Base-by-base conservation (phyloP, 2,888 invertebrate species). In the Xylocampa areola region DNA sequence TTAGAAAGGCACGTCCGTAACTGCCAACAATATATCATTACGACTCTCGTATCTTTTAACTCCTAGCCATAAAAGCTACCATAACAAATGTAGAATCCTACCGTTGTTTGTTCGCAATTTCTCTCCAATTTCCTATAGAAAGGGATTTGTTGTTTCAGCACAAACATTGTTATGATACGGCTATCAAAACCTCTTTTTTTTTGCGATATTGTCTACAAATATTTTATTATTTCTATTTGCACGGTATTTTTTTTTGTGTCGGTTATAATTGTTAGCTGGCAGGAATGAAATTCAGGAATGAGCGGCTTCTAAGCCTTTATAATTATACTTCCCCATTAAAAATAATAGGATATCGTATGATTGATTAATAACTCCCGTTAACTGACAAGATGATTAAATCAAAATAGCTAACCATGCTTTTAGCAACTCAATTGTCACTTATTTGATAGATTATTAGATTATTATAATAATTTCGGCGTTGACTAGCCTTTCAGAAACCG, bases 111-210 rank as follows among this genome's bases (percentile, higher is more conserved):
- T 19, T 51, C 13, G 40, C 29, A 30, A 73, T 63, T 62, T 68
- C 58, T 54, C 39, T 58, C 23, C 44, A 44, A 58, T 73, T 63
- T 73, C 48, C 50, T 53, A 37, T 25, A 19, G 37, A 10, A 45
- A 25, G 19, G 40, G 35, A 66, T 70, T 48, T 29, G 32, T 65
- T 44, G 2, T 25, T 4, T 41, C 19, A 21, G 21, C 43, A n/a
- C 50, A 59, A 55, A 70, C 27, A 47, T 50, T 35, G 73, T 52
- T 62, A 58, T 47, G 41, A 49, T 52, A 59, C n/a, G 41, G 32
- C 48, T 30, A 49, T 52, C 30, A 39, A 65, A 49, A 27, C n/a
- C n/a, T n/a, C n/a, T 29, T 39, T 17, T 48, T 45, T 40, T 68
- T 48, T 54, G 27, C 4, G 2, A 27, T 23, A 19, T n/a, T 43